phyloP scores from a whole-genome alignment of 2,113 vertebrate species.

The Apodemus sylvaticus region DNA sequence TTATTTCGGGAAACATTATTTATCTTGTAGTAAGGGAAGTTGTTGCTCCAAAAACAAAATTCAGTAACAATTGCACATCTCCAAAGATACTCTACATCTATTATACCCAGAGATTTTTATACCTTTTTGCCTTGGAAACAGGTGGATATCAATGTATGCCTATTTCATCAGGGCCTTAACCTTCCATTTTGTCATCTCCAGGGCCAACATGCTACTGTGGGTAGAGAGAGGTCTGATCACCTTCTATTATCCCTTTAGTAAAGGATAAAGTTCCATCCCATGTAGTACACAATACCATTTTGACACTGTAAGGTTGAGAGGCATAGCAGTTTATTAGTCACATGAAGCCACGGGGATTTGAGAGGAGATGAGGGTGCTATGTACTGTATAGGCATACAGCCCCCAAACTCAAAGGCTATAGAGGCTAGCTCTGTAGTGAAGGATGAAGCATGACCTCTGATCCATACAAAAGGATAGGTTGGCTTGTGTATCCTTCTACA shows the following conservation, averaged over 20 bases:
- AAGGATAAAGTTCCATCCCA: neutral
- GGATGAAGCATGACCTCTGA: neutral
- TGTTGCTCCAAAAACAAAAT: neutral
- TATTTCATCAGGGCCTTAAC: neutral
- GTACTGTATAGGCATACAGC: rapidly evolving
- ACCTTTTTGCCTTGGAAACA: neutral
- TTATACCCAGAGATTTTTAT: neutral
- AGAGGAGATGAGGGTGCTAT: neutral
- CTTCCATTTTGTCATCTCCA: neutral
- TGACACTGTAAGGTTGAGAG: neutral
- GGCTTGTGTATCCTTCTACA: neutral
- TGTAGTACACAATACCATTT: neutral
- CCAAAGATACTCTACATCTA: neutral
- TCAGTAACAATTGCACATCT: neutral
- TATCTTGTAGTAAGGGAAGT: neutral
- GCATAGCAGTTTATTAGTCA: neutral
- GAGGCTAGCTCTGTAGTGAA: neutral
- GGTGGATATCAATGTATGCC: neutral
- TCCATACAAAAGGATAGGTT: neutral
- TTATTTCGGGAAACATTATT: neutral
- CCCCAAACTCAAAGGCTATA: neutral
- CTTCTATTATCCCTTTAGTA: neutral
- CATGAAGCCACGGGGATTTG: neutral
- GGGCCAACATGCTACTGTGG: neutral
- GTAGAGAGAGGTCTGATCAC: neutral